These are phyloP conservation scores for Melinaea marsaeus DNA, from an alignment of 2,888 invertebrate species.

Conservation along the genomic window DNA sequence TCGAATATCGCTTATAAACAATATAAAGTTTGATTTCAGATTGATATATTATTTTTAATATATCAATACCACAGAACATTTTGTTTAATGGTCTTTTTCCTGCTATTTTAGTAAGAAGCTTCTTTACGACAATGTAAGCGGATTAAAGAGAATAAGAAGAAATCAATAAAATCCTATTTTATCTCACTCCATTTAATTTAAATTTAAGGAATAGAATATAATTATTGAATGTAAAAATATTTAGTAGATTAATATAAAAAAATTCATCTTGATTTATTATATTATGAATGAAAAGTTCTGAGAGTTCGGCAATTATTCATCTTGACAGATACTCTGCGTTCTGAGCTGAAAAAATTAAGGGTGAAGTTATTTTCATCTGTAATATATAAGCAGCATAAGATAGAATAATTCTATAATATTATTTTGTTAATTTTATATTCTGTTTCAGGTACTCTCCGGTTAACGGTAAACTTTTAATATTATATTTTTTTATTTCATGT, in stretches of 20 bases:
- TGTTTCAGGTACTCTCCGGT: too few species aligned
- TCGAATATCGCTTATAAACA: too few species aligned
- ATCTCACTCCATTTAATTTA: too few species aligned
- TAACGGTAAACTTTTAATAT: too few species aligned
- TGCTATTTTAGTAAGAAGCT: neutral
- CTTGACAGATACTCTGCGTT: conserved; percentile 5
- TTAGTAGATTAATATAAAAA: neutral
- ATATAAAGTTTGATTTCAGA: too few species aligned
- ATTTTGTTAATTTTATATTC: too few species aligned
- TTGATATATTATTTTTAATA: too few species aligned
- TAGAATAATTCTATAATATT: too few species aligned
- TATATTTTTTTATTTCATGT: too few species aligned
- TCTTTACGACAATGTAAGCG: neutral
- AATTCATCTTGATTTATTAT: neutral
- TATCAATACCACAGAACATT: neutral
- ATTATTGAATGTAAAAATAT: neutral
- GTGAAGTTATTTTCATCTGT: neutral
- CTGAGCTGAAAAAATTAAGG: neutral
- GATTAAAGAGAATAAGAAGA: neutral
- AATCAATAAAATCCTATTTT: too few species aligned
- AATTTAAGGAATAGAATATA: neutral
- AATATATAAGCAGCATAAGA: neutral
- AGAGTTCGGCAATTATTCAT: conserved; percentile 1
- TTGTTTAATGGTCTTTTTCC: neutral
- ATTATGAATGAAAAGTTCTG: conserved; percentile 3